Conservation (phyloP, 2,888 invertebrate genomes). For the Lithodes maja region DNA sequence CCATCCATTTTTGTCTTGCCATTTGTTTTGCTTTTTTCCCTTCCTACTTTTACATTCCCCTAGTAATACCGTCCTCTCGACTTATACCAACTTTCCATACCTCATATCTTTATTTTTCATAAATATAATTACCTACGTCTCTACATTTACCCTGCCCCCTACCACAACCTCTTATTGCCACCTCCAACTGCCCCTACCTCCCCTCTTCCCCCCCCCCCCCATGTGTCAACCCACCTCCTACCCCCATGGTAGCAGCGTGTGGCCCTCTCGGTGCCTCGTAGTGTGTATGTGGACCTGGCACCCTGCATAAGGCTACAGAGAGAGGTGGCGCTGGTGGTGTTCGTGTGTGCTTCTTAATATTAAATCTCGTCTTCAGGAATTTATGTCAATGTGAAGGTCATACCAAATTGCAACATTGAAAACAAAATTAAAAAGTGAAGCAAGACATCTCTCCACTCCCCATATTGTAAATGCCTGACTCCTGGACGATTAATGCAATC, state of each 20-base stretch:
- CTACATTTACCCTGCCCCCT: not conserved
- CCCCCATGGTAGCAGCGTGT: not conserved
- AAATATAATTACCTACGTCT: not conserved
- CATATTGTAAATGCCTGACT: no score
- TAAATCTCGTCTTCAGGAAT: no score
- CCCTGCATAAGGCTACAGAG: not conserved
- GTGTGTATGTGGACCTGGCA: not conserved
- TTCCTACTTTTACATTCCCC: no score
- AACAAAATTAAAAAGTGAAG: no score
- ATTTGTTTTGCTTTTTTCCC: no score
- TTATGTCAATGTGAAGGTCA: no score
- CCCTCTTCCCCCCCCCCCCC: constrained; percentile 2
- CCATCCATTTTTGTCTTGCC: no score
- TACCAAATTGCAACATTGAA: no score
- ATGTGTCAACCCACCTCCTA: not conserved
- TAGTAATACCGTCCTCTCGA: no score
- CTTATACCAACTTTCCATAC: not conserved
- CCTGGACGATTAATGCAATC: no score
- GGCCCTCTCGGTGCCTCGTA: not conserved
- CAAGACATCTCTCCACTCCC: no score
- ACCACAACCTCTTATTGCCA: not conserved
- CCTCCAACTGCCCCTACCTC: not conserved
- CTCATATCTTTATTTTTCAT: not conserved
- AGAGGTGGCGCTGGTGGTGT: not conserved
- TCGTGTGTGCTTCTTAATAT: no score